Conservation (phyloP, 2,888 invertebrate genomes). For the Acanthococcus lagerstroemiae region DNA sequence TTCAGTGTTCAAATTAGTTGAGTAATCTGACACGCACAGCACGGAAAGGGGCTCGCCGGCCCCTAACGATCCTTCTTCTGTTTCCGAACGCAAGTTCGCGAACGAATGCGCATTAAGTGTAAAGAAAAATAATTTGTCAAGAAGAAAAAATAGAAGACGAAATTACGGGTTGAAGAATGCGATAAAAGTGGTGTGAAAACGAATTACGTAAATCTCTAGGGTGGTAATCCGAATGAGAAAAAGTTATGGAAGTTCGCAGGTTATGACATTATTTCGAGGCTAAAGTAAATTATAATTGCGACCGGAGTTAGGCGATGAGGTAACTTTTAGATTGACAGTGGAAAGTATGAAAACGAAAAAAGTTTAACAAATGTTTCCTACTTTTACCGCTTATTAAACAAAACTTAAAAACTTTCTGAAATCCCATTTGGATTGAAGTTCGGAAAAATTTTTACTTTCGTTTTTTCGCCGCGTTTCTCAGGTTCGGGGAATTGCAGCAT, state of each 20-base stretch:
- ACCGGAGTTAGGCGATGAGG: constrained; percentile 27
- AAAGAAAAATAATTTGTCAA: constrained; percentile 24
- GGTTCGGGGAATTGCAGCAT: too few species aligned
- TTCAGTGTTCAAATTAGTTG: too few species aligned
- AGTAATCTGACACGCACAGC: too few species aligned
- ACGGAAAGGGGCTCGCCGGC: too few species aligned
- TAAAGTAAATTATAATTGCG: constrained; percentile 30
- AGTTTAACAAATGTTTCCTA: constrained; percentile 28
- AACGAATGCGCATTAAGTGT: constrained; percentile 13
- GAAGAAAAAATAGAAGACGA: not conserved
- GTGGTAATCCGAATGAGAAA: constrained; percentile 27
- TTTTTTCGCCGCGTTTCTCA: not conserved
- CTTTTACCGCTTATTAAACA: constrained; percentile 26
- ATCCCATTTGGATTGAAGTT: constrained; percentile 22
- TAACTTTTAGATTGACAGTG: constrained; percentile 27
- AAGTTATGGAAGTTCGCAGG: constrained; percentile 25
- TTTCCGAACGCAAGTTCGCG: too few species aligned
- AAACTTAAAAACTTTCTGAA: constrained; percentile 11
- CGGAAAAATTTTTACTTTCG: constrained; percentile 13
- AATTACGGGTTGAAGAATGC: constrained; percentile 1
- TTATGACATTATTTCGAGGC: constrained; percentile 26
- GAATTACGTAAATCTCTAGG: constrained; percentile 23
- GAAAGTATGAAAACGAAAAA: constrained; percentile 28
- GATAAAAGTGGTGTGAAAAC: constrained; percentile 29
- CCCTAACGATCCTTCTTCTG: too few species aligned